Evolutionary conservation across 2,797 vertebrate species (phyloP).

Genomic region (Characodon lateralis): DNA sequence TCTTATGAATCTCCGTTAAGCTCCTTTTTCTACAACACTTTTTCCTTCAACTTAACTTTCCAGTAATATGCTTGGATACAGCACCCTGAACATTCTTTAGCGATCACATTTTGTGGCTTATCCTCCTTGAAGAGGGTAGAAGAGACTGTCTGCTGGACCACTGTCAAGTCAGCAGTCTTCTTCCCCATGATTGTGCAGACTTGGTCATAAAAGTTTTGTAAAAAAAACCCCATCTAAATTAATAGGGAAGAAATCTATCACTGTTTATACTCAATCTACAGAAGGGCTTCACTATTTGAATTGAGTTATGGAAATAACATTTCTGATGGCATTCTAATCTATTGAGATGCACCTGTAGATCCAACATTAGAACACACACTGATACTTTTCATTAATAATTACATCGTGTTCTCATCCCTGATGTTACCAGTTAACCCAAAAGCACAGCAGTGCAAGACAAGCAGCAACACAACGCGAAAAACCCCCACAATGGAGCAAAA

Average conservation of each 20-base stretch:
- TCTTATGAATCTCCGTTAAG: background rate
- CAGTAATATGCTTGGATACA: background rate
- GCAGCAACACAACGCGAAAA: background rate
- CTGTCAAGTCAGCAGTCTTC: too few species aligned
- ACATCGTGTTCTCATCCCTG: background rate
- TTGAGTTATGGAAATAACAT: background rate
- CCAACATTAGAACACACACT: background rate
- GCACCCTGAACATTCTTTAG: background rate
- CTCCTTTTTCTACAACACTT: background rate
- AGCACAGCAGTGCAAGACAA: background rate
- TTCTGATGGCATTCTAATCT: background rate
- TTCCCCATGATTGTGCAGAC: too few species aligned
- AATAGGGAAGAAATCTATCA: too few species aligned
- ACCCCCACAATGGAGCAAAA: background rate
- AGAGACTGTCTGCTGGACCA: background rate
- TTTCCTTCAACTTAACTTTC: conserved; percentile 3
- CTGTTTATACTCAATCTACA: too few species aligned
- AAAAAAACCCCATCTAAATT: too few species aligned
- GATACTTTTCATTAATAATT: background rate
- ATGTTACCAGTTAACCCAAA: background rate
- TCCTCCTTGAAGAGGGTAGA: background rate
- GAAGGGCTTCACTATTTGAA: background rate
- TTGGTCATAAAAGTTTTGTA: too few species aligned
- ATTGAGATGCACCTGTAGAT: too few species aligned
- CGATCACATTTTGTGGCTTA: background rate